These are phyloP conservation scores for Acanthaster planci DNA, from an alignment of 35 echinoderm and acorn worm genomes.

Conservation along the genomic window DNA sequence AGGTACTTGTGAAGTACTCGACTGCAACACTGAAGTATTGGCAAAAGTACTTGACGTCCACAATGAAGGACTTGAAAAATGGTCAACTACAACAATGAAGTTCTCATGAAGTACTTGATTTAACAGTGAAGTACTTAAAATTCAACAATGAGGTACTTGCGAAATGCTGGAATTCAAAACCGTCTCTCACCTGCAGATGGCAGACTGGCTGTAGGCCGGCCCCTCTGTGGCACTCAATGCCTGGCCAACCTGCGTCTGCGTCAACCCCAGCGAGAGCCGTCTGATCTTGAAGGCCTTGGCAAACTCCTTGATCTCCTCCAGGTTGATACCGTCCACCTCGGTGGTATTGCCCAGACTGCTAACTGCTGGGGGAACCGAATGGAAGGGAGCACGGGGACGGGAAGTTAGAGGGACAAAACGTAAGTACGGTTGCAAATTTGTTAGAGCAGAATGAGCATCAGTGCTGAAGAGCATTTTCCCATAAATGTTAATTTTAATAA, in stretches of 20 bases:
- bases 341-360: slow-evolving; percentile 82
- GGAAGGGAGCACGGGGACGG: background rate
- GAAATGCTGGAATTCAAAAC: no score
- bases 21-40: no score
- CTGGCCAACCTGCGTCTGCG: slow-evolving; percentile 96
- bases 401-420: background rate
- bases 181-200: slow-evolving; percentile 91
- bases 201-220: slow-evolving; percentile 96
- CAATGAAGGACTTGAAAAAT: no score
- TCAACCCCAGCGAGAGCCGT: slow-evolving; percentile 88
- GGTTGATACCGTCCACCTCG: slow-evolving; percentile 95
- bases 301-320: slow-evolving; percentile 99
- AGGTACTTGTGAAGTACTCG: no score
- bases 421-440: slow-evolving; percentile 5
- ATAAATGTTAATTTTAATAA: no score
- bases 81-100: no score
- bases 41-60: no score
- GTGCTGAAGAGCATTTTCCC: no score
- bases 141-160: no score
- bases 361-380: slow-evolving; percentile 46
- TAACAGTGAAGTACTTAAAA: no score
- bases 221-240: slow-evolving; percentile 96
- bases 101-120: no score
- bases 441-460: no score
- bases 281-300: slow-evolving; percentile 97